Conservation (phyloP, 2,113 vertebrate genomes). For the Bubo blakistoni region DNA sequence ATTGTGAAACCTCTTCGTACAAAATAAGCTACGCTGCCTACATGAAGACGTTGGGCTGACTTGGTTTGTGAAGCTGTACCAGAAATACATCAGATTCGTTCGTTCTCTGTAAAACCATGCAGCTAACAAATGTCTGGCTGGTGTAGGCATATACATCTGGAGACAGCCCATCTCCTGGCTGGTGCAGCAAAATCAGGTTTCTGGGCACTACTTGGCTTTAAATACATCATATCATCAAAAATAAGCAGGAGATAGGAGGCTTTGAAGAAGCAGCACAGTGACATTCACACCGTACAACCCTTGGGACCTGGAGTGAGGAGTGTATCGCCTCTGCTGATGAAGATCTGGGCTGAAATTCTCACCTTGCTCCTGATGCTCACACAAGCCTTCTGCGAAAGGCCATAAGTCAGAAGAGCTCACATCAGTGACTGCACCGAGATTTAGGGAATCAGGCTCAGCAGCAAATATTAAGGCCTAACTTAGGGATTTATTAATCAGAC, state of each 20-base stretch:
- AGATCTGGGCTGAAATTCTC: neutral
- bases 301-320: neutral
- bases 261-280: neutral
- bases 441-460: neutral
- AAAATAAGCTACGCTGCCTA: conserved; percentile 1
- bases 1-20: neutral
- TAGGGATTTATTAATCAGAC: neutral
- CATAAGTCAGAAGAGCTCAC: neutral
- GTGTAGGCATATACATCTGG: neutral
- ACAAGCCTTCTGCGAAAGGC: neutral
- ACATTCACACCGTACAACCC: neutral
- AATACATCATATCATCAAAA: neutral
- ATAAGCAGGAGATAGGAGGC: neutral
- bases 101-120: neutral
- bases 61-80: neutral
- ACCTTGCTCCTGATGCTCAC: neutral
- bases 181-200: neutral
- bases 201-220: neutral
- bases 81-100: neutral
- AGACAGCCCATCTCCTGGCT: neutral
- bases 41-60: neutral
- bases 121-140: neutral
- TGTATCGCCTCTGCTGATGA: neutral
- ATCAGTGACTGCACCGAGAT: neutral
- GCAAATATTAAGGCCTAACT: neutral